A percentile compares a stretch with the other conserved stretches of the same genome.
phyloP scores from a whole-genome alignment of 1,140 invertebrate genomes.

The Pantala flavescens region DNA sequence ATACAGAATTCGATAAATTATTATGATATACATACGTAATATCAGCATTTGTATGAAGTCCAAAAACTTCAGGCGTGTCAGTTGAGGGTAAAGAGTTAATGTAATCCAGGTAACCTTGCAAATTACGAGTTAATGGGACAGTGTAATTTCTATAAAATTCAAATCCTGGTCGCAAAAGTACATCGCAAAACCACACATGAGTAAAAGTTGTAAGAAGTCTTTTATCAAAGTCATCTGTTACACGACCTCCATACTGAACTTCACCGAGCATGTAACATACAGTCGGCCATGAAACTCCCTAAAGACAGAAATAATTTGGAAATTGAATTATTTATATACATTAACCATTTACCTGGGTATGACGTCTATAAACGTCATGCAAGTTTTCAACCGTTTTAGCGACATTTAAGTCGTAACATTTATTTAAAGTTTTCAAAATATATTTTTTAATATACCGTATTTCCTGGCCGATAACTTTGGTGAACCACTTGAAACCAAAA shows the following conservation, averaged over 20 bases:
- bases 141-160: slow-evolving; percentile 87
- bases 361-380: too few species aligned
- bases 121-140: slow-evolving; percentile 65
- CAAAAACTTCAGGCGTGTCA: slow-evolving; percentile 92
- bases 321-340: too few species aligned
- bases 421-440: too few species aligned
- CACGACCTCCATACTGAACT: slow-evolving; percentile 91
- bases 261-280: slow-evolving; percentile 97
- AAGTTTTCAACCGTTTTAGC: too few species aligned
- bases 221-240: slow-evolving; percentile 94
- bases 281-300: slow-evolving; percentile 92
- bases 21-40: slow-evolving; percentile 76
- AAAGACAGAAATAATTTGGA: slow-evolving; percentile 21
- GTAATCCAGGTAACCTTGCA: slow-evolving; percentile 74
- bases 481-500: too few species aligned
- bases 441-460: too few species aligned
- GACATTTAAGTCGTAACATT: too few species aligned
- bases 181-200: slow-evolving; percentile 76
- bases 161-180: slow-evolving; percentile 64
- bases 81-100: slow-evolving; percentile 73
- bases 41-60: slow-evolving; percentile 90
- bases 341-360: too few species aligned
- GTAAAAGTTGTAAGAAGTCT: slow-evolving; percentile 61
- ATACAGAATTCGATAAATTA: too few species aligned
- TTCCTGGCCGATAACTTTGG: too few species aligned